Evolutionary conservation across 1,140 invertebrate species (phyloP).

Genomic region (Nomia melanderi): DNA sequence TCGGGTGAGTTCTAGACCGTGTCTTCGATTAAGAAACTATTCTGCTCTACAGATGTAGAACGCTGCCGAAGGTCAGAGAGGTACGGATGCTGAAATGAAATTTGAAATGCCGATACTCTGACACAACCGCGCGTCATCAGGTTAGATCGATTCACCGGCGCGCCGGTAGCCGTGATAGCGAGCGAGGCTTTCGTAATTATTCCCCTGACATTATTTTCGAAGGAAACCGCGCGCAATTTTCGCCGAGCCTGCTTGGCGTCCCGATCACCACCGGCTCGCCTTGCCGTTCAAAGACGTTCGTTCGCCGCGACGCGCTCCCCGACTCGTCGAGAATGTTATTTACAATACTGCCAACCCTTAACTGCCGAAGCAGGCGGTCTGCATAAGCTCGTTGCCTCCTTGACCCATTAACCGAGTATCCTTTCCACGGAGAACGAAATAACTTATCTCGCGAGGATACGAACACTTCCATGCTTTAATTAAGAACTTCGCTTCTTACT

Average conservation of each 20-base stretch:
- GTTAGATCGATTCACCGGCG: neutral
- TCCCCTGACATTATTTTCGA: constrained; percentile 14
- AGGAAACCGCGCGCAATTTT: neutral
- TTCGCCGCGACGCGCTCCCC: neutral
- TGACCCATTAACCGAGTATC: constrained; percentile 3
- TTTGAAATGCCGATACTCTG: neutral
- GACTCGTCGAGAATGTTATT: constrained; percentile 11
- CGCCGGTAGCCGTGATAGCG: neutral
- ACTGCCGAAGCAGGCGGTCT: neutral
- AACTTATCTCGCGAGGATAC: no score
- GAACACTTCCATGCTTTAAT: constrained; percentile 8
- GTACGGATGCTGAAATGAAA: no score
- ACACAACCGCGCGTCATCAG: neutral
- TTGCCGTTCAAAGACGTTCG: constrained; percentile 1
- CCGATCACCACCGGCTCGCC: constrained; percentile 11
- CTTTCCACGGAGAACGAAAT: no score
- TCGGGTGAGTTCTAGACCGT: no score
- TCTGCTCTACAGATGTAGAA: no score
- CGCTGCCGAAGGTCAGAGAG: no score
- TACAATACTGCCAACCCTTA: neutral
- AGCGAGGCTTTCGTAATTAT: neutral
- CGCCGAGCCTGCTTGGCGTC: no score
- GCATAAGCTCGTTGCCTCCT: neutral
- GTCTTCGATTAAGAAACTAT: no score
- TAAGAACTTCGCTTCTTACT: no score